A percentile compares a stretch with the other conserved stretches of the same genome.
These are phyloP conservation scores for Hemistola chrysoprasaria DNA, from an alignment of 2,888 invertebrate species.

Conservation along the genomic window DNA sequence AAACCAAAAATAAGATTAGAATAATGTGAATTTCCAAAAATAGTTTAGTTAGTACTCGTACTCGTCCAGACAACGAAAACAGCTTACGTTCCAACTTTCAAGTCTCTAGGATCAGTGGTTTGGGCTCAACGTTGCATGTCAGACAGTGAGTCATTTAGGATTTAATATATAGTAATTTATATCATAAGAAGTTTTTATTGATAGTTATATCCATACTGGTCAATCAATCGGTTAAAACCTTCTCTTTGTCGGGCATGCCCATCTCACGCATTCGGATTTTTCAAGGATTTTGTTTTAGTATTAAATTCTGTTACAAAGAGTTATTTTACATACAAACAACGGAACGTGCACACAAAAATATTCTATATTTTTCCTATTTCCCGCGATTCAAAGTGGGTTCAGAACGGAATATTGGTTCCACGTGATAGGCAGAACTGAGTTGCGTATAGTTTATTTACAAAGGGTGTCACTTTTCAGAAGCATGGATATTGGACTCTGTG, in stretches of 20 bases:
- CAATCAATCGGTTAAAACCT: constrained; percentile 4
- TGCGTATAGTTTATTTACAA: constrained; percentile 9
- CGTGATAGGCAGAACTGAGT: constrained; percentile 3
- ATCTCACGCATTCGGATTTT: constrained; percentile 31
- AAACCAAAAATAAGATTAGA: too few species aligned
- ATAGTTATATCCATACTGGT: constrained; percentile 6
- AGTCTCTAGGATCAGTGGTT: too few species aligned
- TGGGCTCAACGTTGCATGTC: too few species aligned
- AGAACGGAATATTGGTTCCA: constrained; percentile 5
- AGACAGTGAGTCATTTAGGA: too few species aligned
- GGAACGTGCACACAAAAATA: constrained; percentile 7
- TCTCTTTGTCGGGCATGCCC: constrained; percentile 20
- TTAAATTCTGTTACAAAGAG: constrained; percentile 34
- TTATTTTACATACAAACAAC: constrained; percentile 24
- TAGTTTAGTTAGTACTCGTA: too few species aligned
- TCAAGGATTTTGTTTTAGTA: constrained; percentile 35
- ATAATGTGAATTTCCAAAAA: too few species aligned
- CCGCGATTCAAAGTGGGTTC: constrained; percentile 2
- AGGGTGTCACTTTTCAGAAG: constrained; percentile 4
- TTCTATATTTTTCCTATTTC: constrained; percentile 2
- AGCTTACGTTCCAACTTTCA: too few species aligned
- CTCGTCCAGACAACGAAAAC: too few species aligned
- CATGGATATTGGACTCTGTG: too few species aligned
- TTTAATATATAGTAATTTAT: too few species aligned
- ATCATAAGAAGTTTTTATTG: too few species aligned